phyloP scores from a whole-genome alignment of 2,113 vertebrate genomes.

The Microtus oregoni region DNA sequence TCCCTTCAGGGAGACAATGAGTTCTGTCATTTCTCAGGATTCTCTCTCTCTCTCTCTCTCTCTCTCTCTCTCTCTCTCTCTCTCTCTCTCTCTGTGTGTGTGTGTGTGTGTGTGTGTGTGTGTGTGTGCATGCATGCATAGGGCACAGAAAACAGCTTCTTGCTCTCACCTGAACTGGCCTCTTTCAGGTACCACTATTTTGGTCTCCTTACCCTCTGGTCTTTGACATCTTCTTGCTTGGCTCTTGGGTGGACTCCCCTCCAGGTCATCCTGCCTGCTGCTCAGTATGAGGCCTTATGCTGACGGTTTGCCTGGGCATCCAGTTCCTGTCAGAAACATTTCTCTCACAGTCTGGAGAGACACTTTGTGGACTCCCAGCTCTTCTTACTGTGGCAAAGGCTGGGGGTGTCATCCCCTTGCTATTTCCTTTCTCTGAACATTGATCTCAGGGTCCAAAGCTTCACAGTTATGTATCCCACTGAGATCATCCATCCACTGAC shows the following conservation, averaged over 20 bases:
- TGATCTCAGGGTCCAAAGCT: background rate
- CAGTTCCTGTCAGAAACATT: background rate
- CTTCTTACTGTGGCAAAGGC: background rate
- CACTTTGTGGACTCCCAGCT: background rate
- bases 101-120: no score
- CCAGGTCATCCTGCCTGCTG: fast-evolving
- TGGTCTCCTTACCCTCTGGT: no score
- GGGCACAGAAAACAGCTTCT: no score
- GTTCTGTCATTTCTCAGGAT: fast-evolving
- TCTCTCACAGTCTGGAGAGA: fast-evolving
- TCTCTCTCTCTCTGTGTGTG: no score
- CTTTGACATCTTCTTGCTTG: background rate
- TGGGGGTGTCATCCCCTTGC: fast-evolving
- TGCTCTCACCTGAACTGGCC: background rate
- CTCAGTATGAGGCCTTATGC: fast-evolving
- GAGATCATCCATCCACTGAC: background rate
- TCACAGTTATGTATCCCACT: background rate
- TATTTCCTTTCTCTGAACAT: background rate
- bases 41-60: background rate
- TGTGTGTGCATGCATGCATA: no score
- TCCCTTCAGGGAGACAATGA: background rate
- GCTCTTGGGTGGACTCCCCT: fast-evolving
- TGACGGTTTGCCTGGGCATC: background rate
- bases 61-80: background rate
- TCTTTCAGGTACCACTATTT: background rate